Evolutionary conservation across 2,797 vertebrate species (phyloP), one percentile per base, ranked within the genome.

Genomic region (Pelodytes ibericus): DNA sequence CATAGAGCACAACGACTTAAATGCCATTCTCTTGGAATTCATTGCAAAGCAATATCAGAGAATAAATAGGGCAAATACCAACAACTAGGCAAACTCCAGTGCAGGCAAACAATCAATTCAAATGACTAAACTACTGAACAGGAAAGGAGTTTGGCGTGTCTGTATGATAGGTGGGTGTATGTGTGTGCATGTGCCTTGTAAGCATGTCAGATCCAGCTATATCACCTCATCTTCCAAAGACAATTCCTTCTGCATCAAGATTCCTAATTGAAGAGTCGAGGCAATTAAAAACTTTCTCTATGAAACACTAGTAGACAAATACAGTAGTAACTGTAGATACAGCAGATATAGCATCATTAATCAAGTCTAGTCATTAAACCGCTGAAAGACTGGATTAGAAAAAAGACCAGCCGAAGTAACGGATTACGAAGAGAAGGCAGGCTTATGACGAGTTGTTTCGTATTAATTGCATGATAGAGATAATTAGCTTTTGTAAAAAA

Each of bases 1-100:
- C 93, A 89, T 86, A 87, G 91, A 90, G 93, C 94, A 95, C 94
- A 93, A 94, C 93, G 93, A 93, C 94, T 96, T 95, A 96, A 98
- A 98, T 95, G 93, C 93, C 95, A 96, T 92, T 93, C 91, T 91
- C 90, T 86, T 89, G 89, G 88, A 92, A 95, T 90, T 94, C 89
- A 88, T 92, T 90, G 93, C 93, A 93, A 96, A 92, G 94, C 95
- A 95, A 96, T 96, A 96, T 94, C 93, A 91, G 92, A 95, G 94
- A 95, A 94, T 95, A 98, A 98, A 97, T 93, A 96, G 94, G 93
- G 95, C 94, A 96, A 95, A 98, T 95, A 95, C 92, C 94, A 96
- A 95, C 95, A 96, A 94, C 92, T 92, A 91, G 91, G 91, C 92
- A 91, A 90, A 92, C 88, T 86, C 87, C 84, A 90, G 91, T 88